phyloP scores from a whole-genome alignment of 2,113 vertebrate species.

The Himantopus leucocephalus region DNA sequence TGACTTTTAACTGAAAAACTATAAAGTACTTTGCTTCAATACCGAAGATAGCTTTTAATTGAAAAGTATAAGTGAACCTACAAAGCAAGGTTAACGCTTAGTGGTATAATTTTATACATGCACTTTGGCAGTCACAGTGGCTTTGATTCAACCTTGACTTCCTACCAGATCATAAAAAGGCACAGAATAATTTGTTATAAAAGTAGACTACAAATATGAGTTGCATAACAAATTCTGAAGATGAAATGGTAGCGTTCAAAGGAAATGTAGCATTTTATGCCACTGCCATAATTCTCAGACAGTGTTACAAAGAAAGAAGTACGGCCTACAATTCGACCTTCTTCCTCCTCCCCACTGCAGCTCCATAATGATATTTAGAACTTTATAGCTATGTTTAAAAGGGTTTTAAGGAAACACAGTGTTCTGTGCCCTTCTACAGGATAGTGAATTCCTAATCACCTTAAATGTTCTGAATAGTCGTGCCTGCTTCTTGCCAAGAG shows the following conservation, averaged over 20 bases:
- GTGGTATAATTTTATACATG: conserved; percentile 62
- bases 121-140: conserved; percentile 51
- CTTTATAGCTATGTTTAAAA: background rate
- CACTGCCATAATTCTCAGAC: conserved; percentile 7
- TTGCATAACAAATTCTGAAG: conserved; percentile 39
- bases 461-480: background rate
- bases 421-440: background rate
- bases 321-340: background rate
- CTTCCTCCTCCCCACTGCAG: background rate
- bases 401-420: background rate
- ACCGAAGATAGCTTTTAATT: conserved; percentile 57
- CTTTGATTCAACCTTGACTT: conserved; percentile 68
- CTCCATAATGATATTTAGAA: background rate
- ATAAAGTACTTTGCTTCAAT: conserved; percentile 50
- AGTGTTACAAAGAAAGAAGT: background rate
- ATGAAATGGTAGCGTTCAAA: conserved; percentile 26
- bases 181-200: conserved; percentile 55
- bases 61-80: conserved; percentile 59
- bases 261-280: conserved; percentile 58
- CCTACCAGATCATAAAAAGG: conserved; percentile 56
- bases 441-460: background rate
- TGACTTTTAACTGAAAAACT: conserved; percentile 60
- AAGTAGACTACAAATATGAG: conserved; percentile 43
- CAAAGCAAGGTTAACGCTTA: conserved; percentile 66
- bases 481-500: background rate